phyloP scores from a whole-genome alignment of 2,888 invertebrate genomes.

The Heliconius erato region DNA sequence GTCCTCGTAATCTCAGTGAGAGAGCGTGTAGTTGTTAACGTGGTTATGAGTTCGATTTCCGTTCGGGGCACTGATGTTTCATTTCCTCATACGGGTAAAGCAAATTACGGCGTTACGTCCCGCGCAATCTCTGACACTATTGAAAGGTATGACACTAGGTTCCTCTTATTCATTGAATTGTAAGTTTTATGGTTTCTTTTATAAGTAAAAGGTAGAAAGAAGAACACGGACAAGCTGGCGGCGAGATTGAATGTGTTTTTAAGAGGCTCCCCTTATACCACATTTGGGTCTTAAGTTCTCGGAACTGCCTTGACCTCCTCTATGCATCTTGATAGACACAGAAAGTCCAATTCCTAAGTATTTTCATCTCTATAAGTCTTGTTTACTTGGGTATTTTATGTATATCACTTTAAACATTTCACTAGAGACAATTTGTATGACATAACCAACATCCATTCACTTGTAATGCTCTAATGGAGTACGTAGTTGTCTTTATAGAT shows the following conservation, averaged over 20 bases:
- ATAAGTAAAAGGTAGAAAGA: not conserved
- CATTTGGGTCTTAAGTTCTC: not conserved
- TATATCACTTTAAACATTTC: not conserved
- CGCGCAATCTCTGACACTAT: too few relatives aligned
- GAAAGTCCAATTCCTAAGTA: too few relatives aligned
- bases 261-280: too few relatives aligned
- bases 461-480: not conserved
- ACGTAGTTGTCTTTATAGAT: not conserved
- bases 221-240: not conserved
- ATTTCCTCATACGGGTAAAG: not conserved
- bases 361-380: not conserved
- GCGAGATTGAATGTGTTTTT: too few relatives aligned
- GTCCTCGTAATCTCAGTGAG: not conserved
- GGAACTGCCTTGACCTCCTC: not conserved
- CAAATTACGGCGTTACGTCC: too few relatives aligned
- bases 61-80: not conserved
- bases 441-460: slow-evolving; percentile 1
- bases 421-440: not conserved
- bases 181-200: not conserved
- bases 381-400: not conserved
- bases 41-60: not conserved
- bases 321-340: not conserved
- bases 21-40: not conserved
- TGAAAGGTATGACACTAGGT: too few relatives aligned
- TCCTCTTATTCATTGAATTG: not conserved